Evolutionary conservation across 2,113 vertebrate genomes (phyloP).

Genomic region (Desmodus rotundus): DNA sequence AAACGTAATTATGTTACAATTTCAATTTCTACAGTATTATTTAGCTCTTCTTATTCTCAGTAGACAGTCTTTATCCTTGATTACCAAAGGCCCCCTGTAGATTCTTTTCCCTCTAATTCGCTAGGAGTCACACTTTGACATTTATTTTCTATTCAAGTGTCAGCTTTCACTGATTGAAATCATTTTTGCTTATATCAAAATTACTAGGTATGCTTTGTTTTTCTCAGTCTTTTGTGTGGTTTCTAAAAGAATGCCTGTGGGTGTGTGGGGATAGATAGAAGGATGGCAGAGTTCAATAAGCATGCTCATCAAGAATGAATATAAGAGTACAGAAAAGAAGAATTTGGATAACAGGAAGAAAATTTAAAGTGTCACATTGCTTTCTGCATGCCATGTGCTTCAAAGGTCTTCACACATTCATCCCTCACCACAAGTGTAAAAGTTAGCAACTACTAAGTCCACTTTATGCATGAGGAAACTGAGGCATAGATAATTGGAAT

Average conservation of each 20-base stretch:
- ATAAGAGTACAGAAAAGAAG: background rate
- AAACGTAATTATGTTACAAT: background rate
- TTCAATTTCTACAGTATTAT: background rate
- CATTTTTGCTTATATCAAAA: background rate
- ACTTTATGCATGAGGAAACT: background rate
- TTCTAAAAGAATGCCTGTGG: background rate
- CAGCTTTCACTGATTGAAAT: background rate
- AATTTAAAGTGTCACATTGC: rapidly evolving
- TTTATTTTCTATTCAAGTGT: background rate
- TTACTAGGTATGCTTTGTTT: background rate
- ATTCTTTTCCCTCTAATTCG: background rate
- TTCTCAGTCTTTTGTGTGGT: background rate
- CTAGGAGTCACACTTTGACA: background rate
- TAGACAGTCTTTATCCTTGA: background rate
- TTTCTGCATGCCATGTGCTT: background rate
- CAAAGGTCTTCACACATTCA: background rate
- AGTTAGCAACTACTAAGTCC: background rate
- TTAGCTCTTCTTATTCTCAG: background rate
- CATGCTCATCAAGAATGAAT: background rate
- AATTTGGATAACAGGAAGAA: background rate
- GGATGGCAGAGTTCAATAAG: background rate
- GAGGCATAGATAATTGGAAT: background rate
- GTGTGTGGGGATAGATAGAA: background rate
- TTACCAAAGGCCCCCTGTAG: background rate
- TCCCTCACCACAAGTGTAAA: background rate